Evolutionary conservation across 2,888 invertebrate species (phyloP), one percentile per base, ranked within the genome.

Genomic region (Fabriciana adippe): DNA sequence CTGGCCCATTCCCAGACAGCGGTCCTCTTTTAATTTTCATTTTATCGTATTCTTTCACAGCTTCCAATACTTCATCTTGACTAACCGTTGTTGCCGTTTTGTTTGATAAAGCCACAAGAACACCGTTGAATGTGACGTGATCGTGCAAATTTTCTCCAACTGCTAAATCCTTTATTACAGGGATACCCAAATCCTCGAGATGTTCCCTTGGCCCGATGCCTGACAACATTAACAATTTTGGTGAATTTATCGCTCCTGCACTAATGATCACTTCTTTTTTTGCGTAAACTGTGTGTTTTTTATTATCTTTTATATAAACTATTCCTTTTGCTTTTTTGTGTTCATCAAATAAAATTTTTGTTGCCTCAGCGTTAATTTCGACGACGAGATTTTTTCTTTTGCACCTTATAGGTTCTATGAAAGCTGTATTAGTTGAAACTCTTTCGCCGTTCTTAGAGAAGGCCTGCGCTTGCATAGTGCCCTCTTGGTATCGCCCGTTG

Each of bases 351-450:
- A 95, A 84, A 6, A 95, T 79, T 78, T 93, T 86, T 0, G 87
- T 84, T 0, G 92, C 94, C 75, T 94, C 93, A 0, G 94, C 88
- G 51, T 93, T 83, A 0, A 93, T 88, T 78, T 85, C 83, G 0
- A 95, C 85, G 0, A 77, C 83, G 4, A 95, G 82, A 76, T 94
- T 94, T 6, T 94, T 79, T 51, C 89, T 74, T 68, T 78, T 93
- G 53, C 92, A 82, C 45, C 95, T 85, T 26, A 95, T 93, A 0
- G 95, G 95, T 70, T 94, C 85, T n/a, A 95, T 94, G 76, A 94
- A 95, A 0, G 95, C 95, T 0, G 83, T 88, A 77, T 95, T 95
- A 0, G 95, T 91, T 14, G 95, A 95, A 14, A 92, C 86, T 66
- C 95, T 88, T 73, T 86, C 81, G 0, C 95, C 95, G 69, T 93